Conservation (phyloP, 1,140 invertebrate genomes). For the Harpegnathos saltator region DNA sequence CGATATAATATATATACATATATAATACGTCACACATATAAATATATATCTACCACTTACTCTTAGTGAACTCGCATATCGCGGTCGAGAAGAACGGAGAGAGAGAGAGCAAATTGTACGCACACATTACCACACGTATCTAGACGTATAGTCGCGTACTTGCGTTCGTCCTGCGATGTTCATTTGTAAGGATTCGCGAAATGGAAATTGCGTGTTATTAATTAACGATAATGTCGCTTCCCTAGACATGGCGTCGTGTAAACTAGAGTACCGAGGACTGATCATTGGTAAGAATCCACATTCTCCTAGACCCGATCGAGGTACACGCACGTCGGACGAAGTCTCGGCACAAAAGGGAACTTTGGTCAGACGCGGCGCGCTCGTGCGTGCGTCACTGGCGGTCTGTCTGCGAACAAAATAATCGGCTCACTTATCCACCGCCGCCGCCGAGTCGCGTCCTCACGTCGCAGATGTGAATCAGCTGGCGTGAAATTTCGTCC, state of each 20-base stretch:
- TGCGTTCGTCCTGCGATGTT: slow-evolving; percentile 26
- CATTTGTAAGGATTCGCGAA: slow-evolving; percentile 20
- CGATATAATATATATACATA: slow-evolving; percentile 54
- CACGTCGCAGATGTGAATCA: not conserved
- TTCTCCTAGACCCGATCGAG: too few relatives aligned
- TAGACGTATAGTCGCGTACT: slow-evolving; percentile 41
- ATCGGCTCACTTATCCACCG: not conserved
- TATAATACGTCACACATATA: not conserved
- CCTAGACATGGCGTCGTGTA: not conserved
- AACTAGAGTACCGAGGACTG: not conserved
- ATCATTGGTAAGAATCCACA: too few relatives aligned
- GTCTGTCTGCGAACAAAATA: too few relatives aligned
- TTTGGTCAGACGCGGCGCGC: too few relatives aligned
- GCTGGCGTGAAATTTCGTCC: not conserved
- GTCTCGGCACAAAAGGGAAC: too few relatives aligned
- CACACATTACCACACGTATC: slow-evolving; percentile 46
- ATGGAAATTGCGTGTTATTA: slow-evolving; percentile 8
- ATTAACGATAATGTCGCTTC: slow-evolving; percentile 21
- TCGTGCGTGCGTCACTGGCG: too few relatives aligned
- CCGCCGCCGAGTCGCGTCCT: too few relatives aligned
- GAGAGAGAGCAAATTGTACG: slow-evolving; percentile 52
- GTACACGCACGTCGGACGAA: slow-evolving; percentile 64
- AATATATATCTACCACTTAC: slow-evolving; percentile 52
- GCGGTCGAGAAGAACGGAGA: slow-evolving; percentile 64
- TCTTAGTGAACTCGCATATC: slow-evolving; percentile 65